These are phyloP conservation scores for Dicrurus megarhynchus DNA, from an alignment of 2,113 vertebrate genomes.

Conservation along the genomic window DNA sequence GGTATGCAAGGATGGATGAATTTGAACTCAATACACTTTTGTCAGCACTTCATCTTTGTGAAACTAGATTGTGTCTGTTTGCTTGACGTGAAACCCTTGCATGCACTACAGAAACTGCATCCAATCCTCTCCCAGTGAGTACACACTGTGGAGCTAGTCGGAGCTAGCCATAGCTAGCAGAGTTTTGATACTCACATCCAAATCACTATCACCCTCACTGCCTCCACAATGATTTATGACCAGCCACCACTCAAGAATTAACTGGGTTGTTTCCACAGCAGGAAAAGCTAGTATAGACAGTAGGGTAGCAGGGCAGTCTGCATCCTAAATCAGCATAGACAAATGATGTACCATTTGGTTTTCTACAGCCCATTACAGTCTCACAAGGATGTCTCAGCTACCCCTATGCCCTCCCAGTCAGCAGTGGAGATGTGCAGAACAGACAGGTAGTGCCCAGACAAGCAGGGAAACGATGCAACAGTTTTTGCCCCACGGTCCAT, in stretches of 20 bases:
- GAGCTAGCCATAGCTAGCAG: background rate
- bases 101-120: background rate
- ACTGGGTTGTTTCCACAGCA: background rate
- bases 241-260: background rate
- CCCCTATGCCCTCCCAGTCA: background rate
- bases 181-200: background rate
- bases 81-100: background rate
- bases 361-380: background rate
- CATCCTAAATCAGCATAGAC: background rate
- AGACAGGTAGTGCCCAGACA: background rate
- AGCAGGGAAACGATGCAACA: background rate
- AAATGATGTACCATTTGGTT: background rate
- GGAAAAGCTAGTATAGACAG: background rate
- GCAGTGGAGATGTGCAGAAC: background rate
- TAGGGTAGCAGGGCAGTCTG: background rate
- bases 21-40: background rate
- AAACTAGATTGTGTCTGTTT: background rate
- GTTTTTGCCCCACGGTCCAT: background rate
- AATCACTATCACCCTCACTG: background rate
- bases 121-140: background rate
- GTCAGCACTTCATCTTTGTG: background rate
- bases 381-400: background rate
- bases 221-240: background rate
- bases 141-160: background rate
- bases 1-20: background rate